Conservation (phyloP, 2,888 invertebrate species). For the Dromius quadrimaculatus region DNA sequence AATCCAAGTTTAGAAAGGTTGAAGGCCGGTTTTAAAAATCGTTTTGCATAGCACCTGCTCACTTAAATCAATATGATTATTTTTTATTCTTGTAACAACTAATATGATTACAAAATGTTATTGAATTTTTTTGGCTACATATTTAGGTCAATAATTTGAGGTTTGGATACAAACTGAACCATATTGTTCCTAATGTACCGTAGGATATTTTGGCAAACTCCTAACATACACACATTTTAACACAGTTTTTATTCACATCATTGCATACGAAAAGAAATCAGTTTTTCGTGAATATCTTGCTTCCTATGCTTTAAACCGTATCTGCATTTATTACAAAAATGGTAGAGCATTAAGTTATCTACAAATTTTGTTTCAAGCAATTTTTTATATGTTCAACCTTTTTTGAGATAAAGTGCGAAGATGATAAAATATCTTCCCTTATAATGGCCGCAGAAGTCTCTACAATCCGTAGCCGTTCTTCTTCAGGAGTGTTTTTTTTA, state of each 20-base stretch:
- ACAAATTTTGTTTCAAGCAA: too few species aligned
- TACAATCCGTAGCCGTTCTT: too few species aligned
- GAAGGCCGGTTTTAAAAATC: constrained; percentile 37
- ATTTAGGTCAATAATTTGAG: constrained; percentile 33
- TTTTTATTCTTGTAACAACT: constrained; percentile 23
- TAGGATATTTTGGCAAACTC: constrained; percentile 22
- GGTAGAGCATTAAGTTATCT: too few species aligned
- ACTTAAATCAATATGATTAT: constrained; percentile 18
- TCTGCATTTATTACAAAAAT: too few species aligned
- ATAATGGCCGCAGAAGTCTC: too few species aligned
- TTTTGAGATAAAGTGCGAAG: too few species aligned
- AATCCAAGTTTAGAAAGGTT: constrained; percentile 28
- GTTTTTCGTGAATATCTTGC: too few species aligned
- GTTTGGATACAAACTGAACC: constrained; percentile 10
- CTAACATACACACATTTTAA: constrained; percentile 13
- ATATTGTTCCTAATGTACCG: constrained; percentile 5
- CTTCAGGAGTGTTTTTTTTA: too few species aligned
- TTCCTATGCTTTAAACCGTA: too few species aligned
- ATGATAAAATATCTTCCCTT: too few species aligned
- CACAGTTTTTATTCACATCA: constrained; percentile 27
- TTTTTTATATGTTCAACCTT: too few species aligned
- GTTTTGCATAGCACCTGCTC: constrained; percentile 25
- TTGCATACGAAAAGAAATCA: too few species aligned
- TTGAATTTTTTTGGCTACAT: constrained; percentile 28
- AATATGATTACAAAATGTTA: constrained; percentile 22